Conservation (phyloP, 2,113 vertebrate genomes). For the Plestiodon gilberti region DNA sequence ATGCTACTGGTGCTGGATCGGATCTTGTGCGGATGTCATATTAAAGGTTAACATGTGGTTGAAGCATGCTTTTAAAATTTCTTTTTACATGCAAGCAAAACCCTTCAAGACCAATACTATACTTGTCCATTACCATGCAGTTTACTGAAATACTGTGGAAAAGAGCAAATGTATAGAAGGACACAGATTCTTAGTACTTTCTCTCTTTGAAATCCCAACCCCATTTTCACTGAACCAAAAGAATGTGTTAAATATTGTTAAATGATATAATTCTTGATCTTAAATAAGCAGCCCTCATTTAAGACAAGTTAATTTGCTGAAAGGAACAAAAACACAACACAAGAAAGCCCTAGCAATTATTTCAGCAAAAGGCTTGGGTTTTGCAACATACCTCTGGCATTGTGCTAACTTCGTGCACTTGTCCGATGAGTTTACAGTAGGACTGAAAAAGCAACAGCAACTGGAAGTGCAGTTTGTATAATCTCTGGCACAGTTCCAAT, state of each 20-base stretch:
- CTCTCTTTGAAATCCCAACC: neutral
- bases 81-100: neutral
- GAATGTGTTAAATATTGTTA: neutral
- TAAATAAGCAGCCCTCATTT: neutral
- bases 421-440: constrained; percentile 97
- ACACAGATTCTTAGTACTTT: neutral
- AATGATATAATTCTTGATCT: neutral
- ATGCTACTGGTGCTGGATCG: neutral
- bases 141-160: neutral
- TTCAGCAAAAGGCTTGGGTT: neutral
- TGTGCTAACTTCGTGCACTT: constrained; percentile 94
- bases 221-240: constrained; percentile 1
- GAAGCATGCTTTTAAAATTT: neutral
- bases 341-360: neutral
- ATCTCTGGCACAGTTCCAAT: constrained; percentile 96
- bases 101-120: neutral
- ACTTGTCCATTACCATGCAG: neutral
- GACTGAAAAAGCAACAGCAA: constrained; percentile 97
- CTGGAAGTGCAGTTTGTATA: constrained; percentile 99
- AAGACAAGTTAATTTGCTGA: neutral
- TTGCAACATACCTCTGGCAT: constrained; percentile 91
- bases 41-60: neutral
- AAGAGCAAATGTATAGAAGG: neutral
- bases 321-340: neutral
- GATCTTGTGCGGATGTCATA: neutral